Conservation (phyloP, 2,113 vertebrate genomes). For the Clupea harengus region DNA sequence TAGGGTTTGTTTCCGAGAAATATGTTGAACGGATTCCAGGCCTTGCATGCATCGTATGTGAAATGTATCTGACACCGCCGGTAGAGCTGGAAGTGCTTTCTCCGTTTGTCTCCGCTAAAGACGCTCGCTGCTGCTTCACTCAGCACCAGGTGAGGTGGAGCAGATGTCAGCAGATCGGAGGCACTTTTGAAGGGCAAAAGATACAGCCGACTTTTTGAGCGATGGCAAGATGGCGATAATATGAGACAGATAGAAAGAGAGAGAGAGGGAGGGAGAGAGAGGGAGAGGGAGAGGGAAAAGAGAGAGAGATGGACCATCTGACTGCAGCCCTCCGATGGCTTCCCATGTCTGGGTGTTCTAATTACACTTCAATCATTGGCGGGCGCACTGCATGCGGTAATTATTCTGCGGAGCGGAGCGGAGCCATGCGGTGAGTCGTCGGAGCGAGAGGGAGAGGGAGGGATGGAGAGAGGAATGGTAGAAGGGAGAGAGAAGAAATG, state of each 20-base stretch:
- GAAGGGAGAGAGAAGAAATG: slow-evolving; percentile 13
- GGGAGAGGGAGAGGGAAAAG: background rate
- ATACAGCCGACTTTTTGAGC: slow-evolving; percentile 3
- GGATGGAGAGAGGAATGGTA: slow-evolving; percentile 41
- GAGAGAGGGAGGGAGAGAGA: background rate
- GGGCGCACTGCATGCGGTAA: slow-evolving; percentile 69
- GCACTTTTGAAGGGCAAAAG: background rate
- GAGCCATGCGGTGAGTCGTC: slow-evolving; percentile 49
- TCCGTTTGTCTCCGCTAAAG: background rate
- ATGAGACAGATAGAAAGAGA: background rate
- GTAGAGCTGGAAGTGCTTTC: too few relatives aligned
- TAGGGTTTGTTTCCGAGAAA: too few relatives aligned
- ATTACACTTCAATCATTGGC: slow-evolving; percentile 74
- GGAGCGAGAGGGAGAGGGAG: slow-evolving; percentile 50
- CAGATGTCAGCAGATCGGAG: background rate
- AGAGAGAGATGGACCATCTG: slow-evolving; percentile 64
- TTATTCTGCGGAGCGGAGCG: slow-evolving; percentile 58
- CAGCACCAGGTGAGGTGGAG: background rate
- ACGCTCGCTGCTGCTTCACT: background rate
- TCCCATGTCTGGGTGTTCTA: slow-evolving; percentile 69
- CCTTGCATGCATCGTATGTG: too few relatives aligned
- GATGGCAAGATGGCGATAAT: background rate
- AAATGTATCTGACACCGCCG: too few relatives aligned
- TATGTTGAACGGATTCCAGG: too few relatives aligned
- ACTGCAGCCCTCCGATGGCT: slow-evolving; percentile 62